These are phyloP conservation scores for Paedocypris sp. DNA, from an alignment of 2,113 vertebrate species.

Conservation along the genomic window DNA sequence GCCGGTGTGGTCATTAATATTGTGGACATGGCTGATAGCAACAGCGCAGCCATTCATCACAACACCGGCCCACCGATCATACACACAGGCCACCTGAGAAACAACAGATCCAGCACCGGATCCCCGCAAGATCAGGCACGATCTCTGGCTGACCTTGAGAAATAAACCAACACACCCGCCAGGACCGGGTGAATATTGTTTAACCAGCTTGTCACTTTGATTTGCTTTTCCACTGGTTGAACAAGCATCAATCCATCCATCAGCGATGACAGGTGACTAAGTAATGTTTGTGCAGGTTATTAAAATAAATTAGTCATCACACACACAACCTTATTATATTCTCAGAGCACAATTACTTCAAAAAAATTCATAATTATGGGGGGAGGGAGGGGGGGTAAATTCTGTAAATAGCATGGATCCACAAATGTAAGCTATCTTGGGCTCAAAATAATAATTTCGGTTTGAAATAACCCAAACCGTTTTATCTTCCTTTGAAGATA, in stretches of 20 bases:
- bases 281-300: constrained; percentile 11
- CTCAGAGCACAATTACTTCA: too few species aligned
- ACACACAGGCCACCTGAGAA: constrained; percentile 20
- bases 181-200: background rate
- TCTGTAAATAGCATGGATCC: too few species aligned
- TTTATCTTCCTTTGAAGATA: too few species aligned
- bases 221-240: too few species aligned
- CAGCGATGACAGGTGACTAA: constrained; percentile 4
- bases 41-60: constrained; percentile 24
- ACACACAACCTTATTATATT: too few species aligned
- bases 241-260: constrained; percentile 21
- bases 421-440: too few species aligned
- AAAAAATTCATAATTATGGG: too few species aligned
- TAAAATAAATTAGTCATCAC: constrained; percentile 12
- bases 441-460: too few species aligned
- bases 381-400: too few species aligned
- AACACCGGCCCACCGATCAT: constrained; percentile 7
- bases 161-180: background rate
- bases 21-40: constrained; percentile 11
- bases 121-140: too few species aligned
- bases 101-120: constrained; percentile 3
- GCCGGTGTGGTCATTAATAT: constrained; percentile 30
- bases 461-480: too few species aligned
- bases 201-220: background rate
- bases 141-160: constrained; percentile 11